A percentile compares a stretch with the other conserved stretches of the same genome.
Evolutionary conservation across 2,888 invertebrate species (phyloP).

Genomic region (Pocota personata): DNA sequence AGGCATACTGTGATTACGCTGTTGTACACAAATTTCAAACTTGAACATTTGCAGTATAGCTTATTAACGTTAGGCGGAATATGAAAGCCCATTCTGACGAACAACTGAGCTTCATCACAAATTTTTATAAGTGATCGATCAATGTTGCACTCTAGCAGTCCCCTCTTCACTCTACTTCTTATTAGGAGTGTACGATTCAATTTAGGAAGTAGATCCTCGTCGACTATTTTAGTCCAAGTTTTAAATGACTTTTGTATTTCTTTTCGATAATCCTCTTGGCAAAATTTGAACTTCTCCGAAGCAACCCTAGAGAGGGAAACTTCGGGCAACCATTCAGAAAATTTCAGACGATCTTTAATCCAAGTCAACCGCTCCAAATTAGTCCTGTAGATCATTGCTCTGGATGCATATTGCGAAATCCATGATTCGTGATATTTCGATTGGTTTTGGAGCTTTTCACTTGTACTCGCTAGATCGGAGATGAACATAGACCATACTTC

Average conservation of each 20-base stretch:
- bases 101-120: slow-evolving; percentile 89
- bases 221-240: slow-evolving; percentile 85
- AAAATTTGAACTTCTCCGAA: slow-evolving; percentile 86
- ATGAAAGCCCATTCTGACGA: slow-evolving; percentile 88
- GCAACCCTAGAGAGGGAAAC: slow-evolving; percentile 85
- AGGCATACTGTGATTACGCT: slow-evolving; percentile 88
- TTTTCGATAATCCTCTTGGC: slow-evolving; percentile 79
- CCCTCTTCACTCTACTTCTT: slow-evolving; percentile 86
- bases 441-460: slow-evolving; percentile 87
- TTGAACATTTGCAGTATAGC: slow-evolving; percentile 86
- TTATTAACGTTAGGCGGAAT: slow-evolving; percentile 88
- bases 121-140: slow-evolving; percentile 87
- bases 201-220: slow-evolving; percentile 85
- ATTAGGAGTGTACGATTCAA: slow-evolving; percentile 90
- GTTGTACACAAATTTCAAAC: slow-evolving; percentile 86
- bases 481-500: slow-evolving; percentile 89
- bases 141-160: slow-evolving; percentile 91
- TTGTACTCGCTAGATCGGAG: slow-evolving; percentile 89
- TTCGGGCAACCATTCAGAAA: slow-evolving; percentile 90
- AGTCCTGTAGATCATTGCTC: slow-evolving; percentile 87
- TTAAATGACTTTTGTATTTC: slow-evolving; percentile 84
- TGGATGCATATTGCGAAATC: slow-evolving; percentile 89
- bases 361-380: slow-evolving; percentile 87
- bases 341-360: slow-evolving; percentile 87
- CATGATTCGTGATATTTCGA: slow-evolving; percentile 86